Conservation (phyloP, 2,888 invertebrate species). For the Xylota segnis region DNA sequence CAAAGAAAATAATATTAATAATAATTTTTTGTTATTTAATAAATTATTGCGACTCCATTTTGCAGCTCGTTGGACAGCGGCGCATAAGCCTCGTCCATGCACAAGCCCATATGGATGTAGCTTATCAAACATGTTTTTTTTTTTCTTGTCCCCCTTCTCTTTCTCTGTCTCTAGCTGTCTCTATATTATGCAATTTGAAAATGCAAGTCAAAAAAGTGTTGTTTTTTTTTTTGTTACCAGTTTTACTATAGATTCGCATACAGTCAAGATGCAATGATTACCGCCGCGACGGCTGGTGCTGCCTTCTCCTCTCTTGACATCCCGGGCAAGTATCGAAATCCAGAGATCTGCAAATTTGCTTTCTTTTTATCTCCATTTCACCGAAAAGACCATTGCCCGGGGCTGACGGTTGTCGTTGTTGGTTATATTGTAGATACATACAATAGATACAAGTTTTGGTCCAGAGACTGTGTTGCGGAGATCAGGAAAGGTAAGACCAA, state of each 20-base stretch:
- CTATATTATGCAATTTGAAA: conserved; percentile 68
- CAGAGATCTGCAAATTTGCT: conserved; percentile 62
- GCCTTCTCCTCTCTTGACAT: conserved; percentile 8
- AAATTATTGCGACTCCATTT: conserved; percentile 53
- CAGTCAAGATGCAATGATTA: conserved; percentile 55
- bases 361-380: conserved; percentile 75
- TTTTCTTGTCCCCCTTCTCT: background rate
- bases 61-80: conserved; percentile 4
- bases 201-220: conserved; percentile 73
- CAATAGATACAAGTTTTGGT: conserved; percentile 63
- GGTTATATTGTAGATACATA: conserved; percentile 22
- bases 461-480: conserved; percentile 34
- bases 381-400: conserved; percentile 70
- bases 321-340: conserved; percentile 44
- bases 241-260: conserved; percentile 54
- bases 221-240: conserved; percentile 26
- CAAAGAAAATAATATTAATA: conserved; percentile 58
- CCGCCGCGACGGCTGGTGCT: conserved; percentile 42
- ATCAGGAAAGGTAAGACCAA: conserved; percentile 59
- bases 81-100: conserved; percentile 32
- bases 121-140: conserved; percentile 72
- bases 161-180: conserved; percentile 14
- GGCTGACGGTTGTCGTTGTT: conserved; percentile 20
- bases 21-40: conserved; percentile 68
- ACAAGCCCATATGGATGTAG: conserved; percentile 44